Base-by-base conservation (phyloP, 2,888 invertebrate species). In the Orthosia cruda region DNA sequence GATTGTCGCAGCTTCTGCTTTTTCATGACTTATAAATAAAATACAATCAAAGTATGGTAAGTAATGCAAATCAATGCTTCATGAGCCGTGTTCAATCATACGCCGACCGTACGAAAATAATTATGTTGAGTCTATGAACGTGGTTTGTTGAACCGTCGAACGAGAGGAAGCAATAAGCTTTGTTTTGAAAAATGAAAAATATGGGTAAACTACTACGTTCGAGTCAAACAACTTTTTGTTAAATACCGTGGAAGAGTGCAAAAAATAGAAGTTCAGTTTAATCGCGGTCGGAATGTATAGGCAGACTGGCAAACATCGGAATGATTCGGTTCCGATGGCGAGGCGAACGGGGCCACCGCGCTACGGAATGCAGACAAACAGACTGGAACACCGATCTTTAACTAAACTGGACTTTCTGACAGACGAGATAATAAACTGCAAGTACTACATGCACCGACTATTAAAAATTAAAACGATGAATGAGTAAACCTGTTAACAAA, bases 331-430 rank as follows among this genome's bases (percentile, higher is more conserved):
- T 89, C 89, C 85, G 88, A 91, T 88, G 84, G 83, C 79, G 83
- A 89, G 77, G 87, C 81, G 86, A 94, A 91, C 90, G 89, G 87
- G 94, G 93, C 90, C 92, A 91, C 80, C 80, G 88, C 90, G 79
- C 78, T 76, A 87, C 89, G 92, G 93, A 92, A 93, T 94, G 92
- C 90, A 83, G 89, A 77, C 89, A 93, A 95, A 92, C 94, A 95
- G 95, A 95, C 92, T 95, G 94, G 95, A 95, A 95, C 94, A 89
- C 89, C 86, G 89, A 89, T 91, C 90, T 90, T 91, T 90, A 89
- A 88, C 84, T 87, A 88, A 87, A 88, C 91, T 88, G 91, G 92
- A 91, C 87, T 90, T 85, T 90, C 90, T 84, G 88, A 84, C 87
- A 84, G 67, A 80, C 80, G 66, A 78, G 76, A 75, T 87, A 88